Base-by-base conservation (phyloP, 2,113 vertebrate species). In the Pelobates fuscus region DNA sequence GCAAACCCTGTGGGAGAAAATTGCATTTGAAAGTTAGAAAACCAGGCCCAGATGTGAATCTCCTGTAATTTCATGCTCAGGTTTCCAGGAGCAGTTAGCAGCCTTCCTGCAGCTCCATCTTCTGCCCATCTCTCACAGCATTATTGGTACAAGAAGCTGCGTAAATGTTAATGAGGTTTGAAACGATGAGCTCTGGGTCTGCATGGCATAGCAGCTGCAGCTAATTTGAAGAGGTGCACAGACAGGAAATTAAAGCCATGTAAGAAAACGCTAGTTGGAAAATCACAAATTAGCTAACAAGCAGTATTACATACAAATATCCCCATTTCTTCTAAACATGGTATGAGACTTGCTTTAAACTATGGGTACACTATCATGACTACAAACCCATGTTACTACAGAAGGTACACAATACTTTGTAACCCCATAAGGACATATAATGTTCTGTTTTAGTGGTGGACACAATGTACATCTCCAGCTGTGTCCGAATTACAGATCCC, bases 101-200 rank as follows among this genome's bases (percentile, higher is more conserved):
- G 63, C 66, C 72, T 60, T 43, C 72, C 72, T 32, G 63, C 63
- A 67, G 62, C 54, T 67, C 7, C 63, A 17, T 57, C 63, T 74
- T 23, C 63, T 49, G 37, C 71, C 49, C 63, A 8, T 75, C 62
- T 67, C 59, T 49, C 15, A 25, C 32, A 18, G 49, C 32, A 76
- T 76, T 76, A 76, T 76, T 76, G 67, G 64, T 76, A 76, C 54
- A 76, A 67, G 63, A 63, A 46, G 72, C 43, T 67, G 58, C 54
- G 64, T 76, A 76, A 76, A 76, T 76, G 54, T 76, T 76, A 76
- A 67, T 76, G 72, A 76, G 72, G 72, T 67, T 67, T 76, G 72
- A 76, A 76, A 76, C 25, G 64, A 67, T 67, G 62, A 67, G 72
- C 46, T 17, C 41, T 60, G 54, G 64, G 54, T 67, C 41, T 67